Base-by-base conservation (phyloP, 2,113 vertebrate species). In the Lanius ludovicianus region DNA sequence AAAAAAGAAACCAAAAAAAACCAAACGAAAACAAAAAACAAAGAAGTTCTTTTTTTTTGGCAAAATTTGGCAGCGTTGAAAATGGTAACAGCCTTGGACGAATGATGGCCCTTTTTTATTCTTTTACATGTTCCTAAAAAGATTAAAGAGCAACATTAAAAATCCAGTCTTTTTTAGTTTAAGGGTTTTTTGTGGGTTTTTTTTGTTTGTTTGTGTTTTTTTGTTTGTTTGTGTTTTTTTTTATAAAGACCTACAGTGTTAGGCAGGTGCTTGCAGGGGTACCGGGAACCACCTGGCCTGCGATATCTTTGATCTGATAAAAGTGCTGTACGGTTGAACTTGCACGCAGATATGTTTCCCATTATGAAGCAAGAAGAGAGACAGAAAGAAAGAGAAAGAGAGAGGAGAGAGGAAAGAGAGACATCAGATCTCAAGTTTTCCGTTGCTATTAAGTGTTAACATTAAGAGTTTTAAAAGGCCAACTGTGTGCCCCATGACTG, bases 271-370 rank as follows among this genome's bases (percentile, higher is more conserved):
- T 68, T 77, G 35, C 49, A 86, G 70, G 89, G 95, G 95, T 69
- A 80, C 56, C 0, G 4, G 68, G 90, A 95, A 96, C 94, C 88
- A 89, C 82, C 84, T 81, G 94, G 93, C 93, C 89, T 89, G 97
- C 95, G 53, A 67, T 86, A 78, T 84, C 92, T 94, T 97, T 91
- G 85, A 95, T 97, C 95, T 89, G 94, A 96, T 91, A 59, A 98
- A 98, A 98, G 98, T 98, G 98, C 98, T 97, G 98, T 98, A 98
- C 56, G 92, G 98, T 98, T 98, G 97, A 98, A 98, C 97, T 98
- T 97, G 98, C 97, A 98, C 98, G 98, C 98, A 98, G 98, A 98
- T 98, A 98, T 98, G 97, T 98, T 98, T 98, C 95, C 94, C 96
- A 93, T 97, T 95, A 96, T 60, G 94, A 98, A 98, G 96, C 98